Evolutionary conservation across 2,888 invertebrate species (phyloP), one percentile per base, ranked within the genome.

Genomic region (Clitarchus hookeri): DNA sequence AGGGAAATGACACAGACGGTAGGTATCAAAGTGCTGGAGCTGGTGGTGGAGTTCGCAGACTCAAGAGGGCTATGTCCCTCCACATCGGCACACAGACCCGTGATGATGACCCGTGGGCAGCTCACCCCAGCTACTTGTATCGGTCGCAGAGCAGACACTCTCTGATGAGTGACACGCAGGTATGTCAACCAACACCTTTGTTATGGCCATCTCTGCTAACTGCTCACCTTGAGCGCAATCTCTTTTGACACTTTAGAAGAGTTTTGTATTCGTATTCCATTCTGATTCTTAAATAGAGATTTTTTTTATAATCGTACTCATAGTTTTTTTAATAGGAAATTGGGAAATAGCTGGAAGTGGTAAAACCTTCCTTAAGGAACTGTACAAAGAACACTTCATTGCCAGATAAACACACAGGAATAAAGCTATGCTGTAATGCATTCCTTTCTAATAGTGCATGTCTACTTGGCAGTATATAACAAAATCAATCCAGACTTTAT

Each of bases 91-190:
- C 87, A 11, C 88, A 86, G 86, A 86, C 87, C 44, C 65, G 77
- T 77, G 86, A 87, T 16, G 89, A 89, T 23, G 88, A 89, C 54
- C 84, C 88, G 87, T 87, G 89, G 89, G 91, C 78, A 91, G 25
- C 91, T 91, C 19, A 91, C 91, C 86, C 87, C 44, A 83, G 86
- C 91, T 93, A 93, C 44, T 92, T 94, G 87, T 93, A 94, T 88
- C 92, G 94, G 88, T 94, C 94, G n/a, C 93, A 93, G 85, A 95
- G 95, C 90, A 91, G 95, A 86, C 94, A 94, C 88, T 95, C 95
- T 2, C 92, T 95, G 87, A 94, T 94, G 85, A 94, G 94, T 89
- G 95, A 95, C 90, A 94, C 95, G 6, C 93, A 94, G 90, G 95
- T 95, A 91, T 44, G 86, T 23, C 65, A n/a, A 65, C 65, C 8